Evolutionary conservation across 2,113 vertebrate species (phyloP), one percentile per base, ranked within the genome.

Genomic region (Bothrops jararaca): DNA sequence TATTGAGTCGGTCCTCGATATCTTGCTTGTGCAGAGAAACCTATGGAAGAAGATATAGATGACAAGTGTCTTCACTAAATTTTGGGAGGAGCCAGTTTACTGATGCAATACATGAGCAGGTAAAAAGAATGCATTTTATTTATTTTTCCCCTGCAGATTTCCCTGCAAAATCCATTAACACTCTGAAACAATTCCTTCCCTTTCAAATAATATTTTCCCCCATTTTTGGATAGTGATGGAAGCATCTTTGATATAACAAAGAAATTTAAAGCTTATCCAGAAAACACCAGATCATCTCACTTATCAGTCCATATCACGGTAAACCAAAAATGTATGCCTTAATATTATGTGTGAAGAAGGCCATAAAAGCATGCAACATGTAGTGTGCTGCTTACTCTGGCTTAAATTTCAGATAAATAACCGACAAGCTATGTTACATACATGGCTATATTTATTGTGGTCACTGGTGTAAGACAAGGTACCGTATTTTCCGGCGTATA

Each of bases 11-110:
- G 89, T 99, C 99, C 50, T 98, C 98, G 0, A 99, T 98, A 95
- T 99, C 98, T 92, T 99, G 98, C 94, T 98, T 98, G 60, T 98
- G 98, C 90, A 98, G 91, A 45, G 98, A 98, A 95, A 99, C 99
- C 99, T 99, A 85, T 2, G 92, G 93, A 92, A 80, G 89, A 95
- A 54, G 58, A 96, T 39, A 95, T 12, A 52, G 18, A 58, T 0
- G 52, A 90, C 24, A 24, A 45, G 80, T 26, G 85, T 22, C 24
- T 92, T 50, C 18, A 10, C 15, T 50, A 13, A 23, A 50, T 4
- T 29, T 87, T 53, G 26, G 85, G 42, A 69, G 64, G 95, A 94
- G 91, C 0, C 39, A 91, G 92, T 80, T 93, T 94, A 92, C 3
- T 9, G 92, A 13, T 91, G 45, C 86, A 29, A 93, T 90, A 92